These are phyloP conservation scores for Chironomus striatipennis DNA, from an alignment of 1,140 invertebrate genomes.

Conservation along the genomic window DNA sequence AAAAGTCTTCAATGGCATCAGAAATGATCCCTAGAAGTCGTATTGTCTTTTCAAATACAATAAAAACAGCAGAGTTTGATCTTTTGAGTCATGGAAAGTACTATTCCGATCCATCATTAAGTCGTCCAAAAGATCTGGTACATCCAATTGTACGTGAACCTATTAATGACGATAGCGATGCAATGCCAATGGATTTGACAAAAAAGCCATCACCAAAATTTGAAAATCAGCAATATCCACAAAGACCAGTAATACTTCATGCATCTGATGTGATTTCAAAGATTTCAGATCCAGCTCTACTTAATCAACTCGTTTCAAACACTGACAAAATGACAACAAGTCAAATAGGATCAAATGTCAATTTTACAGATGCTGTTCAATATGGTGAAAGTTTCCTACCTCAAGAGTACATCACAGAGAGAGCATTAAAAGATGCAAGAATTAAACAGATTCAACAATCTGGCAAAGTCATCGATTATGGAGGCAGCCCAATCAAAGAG, in stretches of 20 bases:
- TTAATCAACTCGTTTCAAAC: conserved; percentile 37
- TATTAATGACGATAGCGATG: conserved; percentile 31
- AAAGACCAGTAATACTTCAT: conserved; percentile 31
- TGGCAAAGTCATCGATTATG: neutral
- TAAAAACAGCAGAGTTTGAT: conserved; percentile 37
- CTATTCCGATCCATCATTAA: conserved; percentile 35
- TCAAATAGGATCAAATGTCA: neutral
- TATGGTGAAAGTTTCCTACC: conserved; percentile 42
- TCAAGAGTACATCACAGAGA: conserved; percentile 65
- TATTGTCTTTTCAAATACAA: conserved; percentile 28
- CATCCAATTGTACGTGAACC: neutral
- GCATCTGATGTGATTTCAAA: conserved; percentile 29
- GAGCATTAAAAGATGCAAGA: conserved; percentile 61
- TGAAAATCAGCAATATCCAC: conserved; percentile 6
- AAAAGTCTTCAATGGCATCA: neutral
- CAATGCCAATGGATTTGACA: conserved; percentile 37
- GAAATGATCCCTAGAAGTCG: neutral
- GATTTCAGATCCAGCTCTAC: conserved; percentile 28
- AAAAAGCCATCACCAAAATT: conserved; percentile 28
- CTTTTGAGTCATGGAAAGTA: conserved; percentile 40
- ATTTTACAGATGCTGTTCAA: conserved; percentile 24
- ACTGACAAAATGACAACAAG: conserved; percentile 36
- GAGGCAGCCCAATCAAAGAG: neutral
- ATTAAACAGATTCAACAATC: conserved; percentile 55
- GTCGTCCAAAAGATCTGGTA: conserved; percentile 30